phyloP scores from a whole-genome alignment of 2,888 invertebrate species.

The Tachystola acroxantha region DNA sequence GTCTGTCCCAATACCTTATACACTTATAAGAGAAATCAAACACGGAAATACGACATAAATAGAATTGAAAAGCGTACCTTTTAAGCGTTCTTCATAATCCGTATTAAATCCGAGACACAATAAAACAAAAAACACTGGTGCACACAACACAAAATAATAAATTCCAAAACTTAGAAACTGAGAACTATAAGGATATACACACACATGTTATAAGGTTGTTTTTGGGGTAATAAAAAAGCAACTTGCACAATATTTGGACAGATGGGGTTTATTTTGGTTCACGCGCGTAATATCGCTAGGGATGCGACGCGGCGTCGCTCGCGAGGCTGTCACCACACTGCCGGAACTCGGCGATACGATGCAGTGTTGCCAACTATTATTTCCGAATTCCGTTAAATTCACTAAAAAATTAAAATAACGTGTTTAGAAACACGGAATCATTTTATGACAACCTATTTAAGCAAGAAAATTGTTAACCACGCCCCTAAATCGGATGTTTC shows the following conservation, averaged over 20 bases:
- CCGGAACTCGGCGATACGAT: constrained; percentile 21
- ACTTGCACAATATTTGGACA: constrained; percentile 72
- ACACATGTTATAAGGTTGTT: constrained; percentile 43
- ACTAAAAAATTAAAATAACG: too few relatives aligned
- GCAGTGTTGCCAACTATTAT: too few relatives aligned
- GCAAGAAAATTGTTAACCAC: too few relatives aligned
- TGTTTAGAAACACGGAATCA: too few relatives aligned
- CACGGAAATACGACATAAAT: constrained; percentile 12
- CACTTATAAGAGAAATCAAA: constrained; percentile 19
- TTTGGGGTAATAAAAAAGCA: constrained; percentile 49
- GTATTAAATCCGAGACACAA: constrained; percentile 69
- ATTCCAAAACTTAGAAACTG: constrained; percentile 19
- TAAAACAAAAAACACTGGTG: constrained; percentile 60
- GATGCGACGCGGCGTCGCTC: constrained; percentile 26
- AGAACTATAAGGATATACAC: constrained; percentile 29
- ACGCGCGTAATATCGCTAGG: constrained; percentile 41
- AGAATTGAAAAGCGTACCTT: constrained; percentile 12
- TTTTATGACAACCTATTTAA: too few relatives aligned
- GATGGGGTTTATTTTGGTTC: constrained; percentile 69
- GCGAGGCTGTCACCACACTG: constrained; percentile 55
- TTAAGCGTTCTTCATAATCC: constrained; percentile 44
- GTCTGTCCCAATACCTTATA: constrained; percentile 12
- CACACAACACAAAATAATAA: constrained; percentile 53
- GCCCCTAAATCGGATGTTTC: too few relatives aligned
- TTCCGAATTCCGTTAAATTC: too few relatives aligned